phyloP scores from a whole-genome alignment of 2,113 vertebrate species.

The Echinops telfairi region DNA sequence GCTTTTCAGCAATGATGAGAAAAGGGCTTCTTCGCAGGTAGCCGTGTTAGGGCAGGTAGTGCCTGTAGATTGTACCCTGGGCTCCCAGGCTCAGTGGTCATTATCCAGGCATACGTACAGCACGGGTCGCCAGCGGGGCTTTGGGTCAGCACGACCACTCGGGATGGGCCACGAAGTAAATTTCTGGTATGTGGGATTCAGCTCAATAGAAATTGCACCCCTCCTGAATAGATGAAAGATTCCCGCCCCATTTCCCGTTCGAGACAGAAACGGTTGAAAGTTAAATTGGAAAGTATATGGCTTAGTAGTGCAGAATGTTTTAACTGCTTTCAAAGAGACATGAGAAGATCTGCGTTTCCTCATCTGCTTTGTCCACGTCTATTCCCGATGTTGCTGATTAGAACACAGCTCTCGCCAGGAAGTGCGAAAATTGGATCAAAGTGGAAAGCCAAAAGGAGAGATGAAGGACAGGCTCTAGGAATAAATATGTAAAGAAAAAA shows the following conservation, averaged over 20 bases:
- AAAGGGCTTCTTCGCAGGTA: background rate
- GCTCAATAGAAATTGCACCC: background rate
- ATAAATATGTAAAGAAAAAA: conserved; percentile 75
- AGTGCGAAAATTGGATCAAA: conserved; percentile 77
- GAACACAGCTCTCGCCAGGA: conserved; percentile 68
- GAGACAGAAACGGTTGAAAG: conserved; percentile 33
- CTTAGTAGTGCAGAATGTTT: background rate
- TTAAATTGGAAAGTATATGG: conserved; percentile 21
- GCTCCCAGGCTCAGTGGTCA: conserved; percentile 27
- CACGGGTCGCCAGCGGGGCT: background rate
- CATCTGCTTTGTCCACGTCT: conserved; percentile 59
- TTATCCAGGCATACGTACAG: background rate
- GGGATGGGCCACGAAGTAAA: background rate
- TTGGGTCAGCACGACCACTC: conserved; percentile 3
- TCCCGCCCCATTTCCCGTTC: conserved; percentile 11
- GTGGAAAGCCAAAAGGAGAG: conserved; percentile 71
- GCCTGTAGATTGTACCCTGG: background rate
- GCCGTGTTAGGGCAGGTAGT: background rate
- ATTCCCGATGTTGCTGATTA: conserved; percentile 75
- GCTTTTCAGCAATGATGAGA: conserved; percentile 14
- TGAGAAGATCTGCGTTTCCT: conserved; percentile 44
- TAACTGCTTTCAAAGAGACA: conserved; percentile 50
- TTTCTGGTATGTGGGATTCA: background rate
- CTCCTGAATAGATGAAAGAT: conserved; percentile 38
- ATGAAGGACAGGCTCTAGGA: conserved; percentile 67